Evolutionary conservation across 2,888 invertebrate genomes (phyloP).

Genomic region (Drosophila monieri): DNA sequence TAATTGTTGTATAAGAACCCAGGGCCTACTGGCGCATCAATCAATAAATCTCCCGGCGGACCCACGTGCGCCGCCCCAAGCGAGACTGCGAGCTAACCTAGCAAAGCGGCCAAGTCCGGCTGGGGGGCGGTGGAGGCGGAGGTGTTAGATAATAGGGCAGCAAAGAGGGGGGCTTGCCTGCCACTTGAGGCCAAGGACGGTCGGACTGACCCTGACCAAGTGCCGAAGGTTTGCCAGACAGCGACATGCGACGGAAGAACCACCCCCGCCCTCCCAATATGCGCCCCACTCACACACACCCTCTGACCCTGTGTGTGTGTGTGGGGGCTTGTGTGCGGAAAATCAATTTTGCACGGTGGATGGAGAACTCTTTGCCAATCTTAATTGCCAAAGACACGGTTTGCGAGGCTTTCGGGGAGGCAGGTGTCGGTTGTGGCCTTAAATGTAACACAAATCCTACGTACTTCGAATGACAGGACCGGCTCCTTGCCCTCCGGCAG

Average conservation of each 20-base stretch:
- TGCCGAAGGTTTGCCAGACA: constrained; percentile 37
- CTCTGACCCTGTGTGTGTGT: background rate
- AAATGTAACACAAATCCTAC: constrained; percentile 28
- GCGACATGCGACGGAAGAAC: constrained; percentile 40
- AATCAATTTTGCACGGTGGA: constrained; percentile 60
- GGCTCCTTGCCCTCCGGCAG: constrained; percentile 90
- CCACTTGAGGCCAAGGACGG: constrained; percentile 34
- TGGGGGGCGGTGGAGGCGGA: constrained; percentile 2
- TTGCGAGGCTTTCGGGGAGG: background rate
- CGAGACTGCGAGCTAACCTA: constrained; percentile 24
- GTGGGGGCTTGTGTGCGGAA: constrained; percentile 48
- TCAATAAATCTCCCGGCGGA: constrained; percentile 25
- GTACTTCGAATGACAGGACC: constrained; percentile 90
- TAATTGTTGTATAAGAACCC: constrained; percentile 22
- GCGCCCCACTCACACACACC: constrained; percentile 10
- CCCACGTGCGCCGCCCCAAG: constrained; percentile 27
- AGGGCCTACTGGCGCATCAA: constrained; percentile 8
- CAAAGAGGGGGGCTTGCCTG: background rate
- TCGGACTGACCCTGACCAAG: constrained; percentile 43
- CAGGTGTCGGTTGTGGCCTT: background rate
- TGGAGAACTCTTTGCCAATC: constrained; percentile 35
- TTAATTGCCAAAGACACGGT: constrained; percentile 4
- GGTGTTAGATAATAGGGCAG: constrained; percentile 37
- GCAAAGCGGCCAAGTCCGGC: constrained; percentile 27
- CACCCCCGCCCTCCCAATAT: constrained; percentile 9